phyloP scores from a whole-genome alignment of 2,113 vertebrate genomes.

The Phalacrocorax carbo region DNA sequence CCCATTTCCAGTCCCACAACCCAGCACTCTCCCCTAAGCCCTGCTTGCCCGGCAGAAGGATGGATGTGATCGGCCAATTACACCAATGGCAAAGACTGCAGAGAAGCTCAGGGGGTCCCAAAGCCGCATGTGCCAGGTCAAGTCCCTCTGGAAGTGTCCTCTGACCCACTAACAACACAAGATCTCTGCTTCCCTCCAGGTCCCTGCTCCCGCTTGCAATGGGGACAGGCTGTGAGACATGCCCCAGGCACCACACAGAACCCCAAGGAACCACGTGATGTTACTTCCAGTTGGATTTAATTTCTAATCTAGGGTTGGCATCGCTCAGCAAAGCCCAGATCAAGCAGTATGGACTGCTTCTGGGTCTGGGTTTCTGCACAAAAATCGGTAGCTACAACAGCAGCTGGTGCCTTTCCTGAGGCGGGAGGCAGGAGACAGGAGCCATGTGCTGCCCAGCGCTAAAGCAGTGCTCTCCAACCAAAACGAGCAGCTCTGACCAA shows the following conservation, averaged over 20 bases:
- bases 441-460: neutral
- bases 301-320: neutral
- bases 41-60: neutral
- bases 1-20: neutral
- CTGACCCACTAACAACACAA: neutral
- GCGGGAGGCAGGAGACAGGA: neutral
- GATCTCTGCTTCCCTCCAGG: neutral
- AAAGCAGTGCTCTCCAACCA: neutral
- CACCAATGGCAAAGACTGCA: neutral
- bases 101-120: neutral
- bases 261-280: neutral
- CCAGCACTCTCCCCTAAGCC: neutral
- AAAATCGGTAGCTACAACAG: neutral
- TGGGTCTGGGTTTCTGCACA: neutral
- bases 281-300: neutral
- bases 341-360: neutral
- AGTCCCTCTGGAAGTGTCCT: neutral
- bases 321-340: neutral
- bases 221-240: accelerated
- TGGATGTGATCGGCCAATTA: accelerated
- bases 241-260: neutral
- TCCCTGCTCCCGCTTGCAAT: neutral
- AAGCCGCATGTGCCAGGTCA: neutral
- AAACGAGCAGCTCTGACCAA: neutral
- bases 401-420: neutral